These are phyloP conservation scores for human DNA, from an alignment of 2,113 vertebrate species.

Conservation along the genomic window GRCh38 chr1:238665001-238665500, in stretches of 20 bases:
- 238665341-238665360: background rate
- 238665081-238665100: background rate
- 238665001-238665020: background rate
- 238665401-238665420: background rate
- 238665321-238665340: no score
- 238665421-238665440: background rate
- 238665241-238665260: no score
- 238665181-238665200: background rate
- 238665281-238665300: no score
- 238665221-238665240: no score
- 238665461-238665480: background rate
- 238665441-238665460: background rate
- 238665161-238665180: background rate
- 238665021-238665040: background rate
- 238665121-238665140: background rate
- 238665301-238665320: no score
- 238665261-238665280: no score
- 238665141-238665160: background rate
- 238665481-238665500: background rate
- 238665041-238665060: background rate
- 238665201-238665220: background rate
- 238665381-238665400: background rate
- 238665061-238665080: background rate
- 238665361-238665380: background rate
- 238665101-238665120: background rate